Percentiles rank a stretch among this genome's conserved stretches.
phyloP scores from a whole-genome alignment of 1,140 invertebrate species.

The Drosophila tropicalis region DNA sequence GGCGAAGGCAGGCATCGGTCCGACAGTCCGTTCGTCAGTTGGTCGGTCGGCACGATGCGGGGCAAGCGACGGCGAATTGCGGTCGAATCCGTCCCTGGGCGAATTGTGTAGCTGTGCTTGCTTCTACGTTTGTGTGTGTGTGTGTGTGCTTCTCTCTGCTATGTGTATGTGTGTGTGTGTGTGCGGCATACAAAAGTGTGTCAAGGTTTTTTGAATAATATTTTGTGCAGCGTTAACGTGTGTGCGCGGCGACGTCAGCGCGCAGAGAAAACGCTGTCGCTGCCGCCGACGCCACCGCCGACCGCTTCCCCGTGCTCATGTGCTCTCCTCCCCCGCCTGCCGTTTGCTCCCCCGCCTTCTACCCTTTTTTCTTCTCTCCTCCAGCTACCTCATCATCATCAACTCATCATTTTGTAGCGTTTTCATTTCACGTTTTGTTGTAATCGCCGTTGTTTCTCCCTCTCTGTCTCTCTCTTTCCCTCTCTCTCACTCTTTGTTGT shows the following conservation, averaged over 20 bases:
- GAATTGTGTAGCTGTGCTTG: constrained; percentile 62
- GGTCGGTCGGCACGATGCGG: constrained; percentile 12
- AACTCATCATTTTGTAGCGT: constrained; percentile 34
- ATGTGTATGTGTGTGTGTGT: constrained; percentile 45
- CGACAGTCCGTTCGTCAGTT: too few species aligned
- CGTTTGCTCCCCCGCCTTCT: not conserved
- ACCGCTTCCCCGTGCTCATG: not conserved
- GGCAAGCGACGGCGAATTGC: constrained; percentile 68
- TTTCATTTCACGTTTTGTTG: constrained; percentile 63
- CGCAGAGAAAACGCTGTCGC: constrained; percentile 50
- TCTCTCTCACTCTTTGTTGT: constrained; percentile 13
- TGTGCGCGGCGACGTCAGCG: constrained; percentile 48
- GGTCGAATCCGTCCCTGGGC: constrained; percentile 83
- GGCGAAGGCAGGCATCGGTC: constrained; percentile 33
- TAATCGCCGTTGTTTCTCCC: constrained; percentile 58
- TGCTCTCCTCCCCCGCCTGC: not conserved
- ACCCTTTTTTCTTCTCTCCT: constrained; percentile 1
- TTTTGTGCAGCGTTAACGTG: constrained; percentile 79
- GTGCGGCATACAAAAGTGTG: constrained; percentile 80
- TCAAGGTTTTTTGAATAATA: constrained; percentile 83
- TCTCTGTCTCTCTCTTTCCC: constrained; percentile 24
- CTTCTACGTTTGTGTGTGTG: constrained; percentile 24
- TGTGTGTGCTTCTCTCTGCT: constrained; percentile 33
- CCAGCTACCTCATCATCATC: not conserved
- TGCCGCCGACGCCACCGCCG: constrained; percentile 15